Evolutionary conservation across 2,888 invertebrate genomes (phyloP), one percentile per base, ranked within the genome.

Genomic region (Antitype chi): DNA sequence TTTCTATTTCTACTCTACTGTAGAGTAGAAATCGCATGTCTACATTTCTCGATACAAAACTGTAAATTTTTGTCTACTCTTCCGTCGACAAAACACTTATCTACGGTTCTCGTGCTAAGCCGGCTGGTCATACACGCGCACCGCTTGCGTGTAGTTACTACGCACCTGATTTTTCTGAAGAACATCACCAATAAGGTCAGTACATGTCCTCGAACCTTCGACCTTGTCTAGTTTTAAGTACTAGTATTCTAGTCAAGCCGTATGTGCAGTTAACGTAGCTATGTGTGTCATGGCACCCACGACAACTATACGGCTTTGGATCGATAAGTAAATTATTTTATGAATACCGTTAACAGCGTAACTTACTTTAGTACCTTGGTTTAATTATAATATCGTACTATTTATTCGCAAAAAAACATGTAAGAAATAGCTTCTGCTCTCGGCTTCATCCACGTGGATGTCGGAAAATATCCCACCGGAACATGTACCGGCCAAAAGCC

Each of bases 281-380:
- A 49, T 74, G 17, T 74, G 52, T 72, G 71, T 72, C 72, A 52
- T 43, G 60, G 74, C 75, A 20, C 17, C 60, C 60, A 43, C 43
- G 28, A 52, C 28, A 52, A 52, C 43, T 52, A 60, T 28, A 28
- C n/a, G 28, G 52, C 38, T 60, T 75, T 25, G 13, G 38, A 75
- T 4, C 17, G 32, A 20, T 38, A 5, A 13, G 25, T 13, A 32
- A 57, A 71, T 57, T n/a, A 47, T 4, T 17, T 43, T 28, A 28
- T 59, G 49, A 32, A 32, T 59, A 59, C 11, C 25, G 4, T 17
- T 11, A 49, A 25, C 38, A 25, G 25, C 13, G 32, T 23, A 52
- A 38, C 23, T 73, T 38, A 38, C 43, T 32, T 52, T 6, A 20
- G 66, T 9, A 62, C 13, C 25, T 47, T 25, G 23, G 52, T 60